Conservation (phyloP, 2,888 invertebrate genomes). For the Drosophila quasianomalipes region DNA sequence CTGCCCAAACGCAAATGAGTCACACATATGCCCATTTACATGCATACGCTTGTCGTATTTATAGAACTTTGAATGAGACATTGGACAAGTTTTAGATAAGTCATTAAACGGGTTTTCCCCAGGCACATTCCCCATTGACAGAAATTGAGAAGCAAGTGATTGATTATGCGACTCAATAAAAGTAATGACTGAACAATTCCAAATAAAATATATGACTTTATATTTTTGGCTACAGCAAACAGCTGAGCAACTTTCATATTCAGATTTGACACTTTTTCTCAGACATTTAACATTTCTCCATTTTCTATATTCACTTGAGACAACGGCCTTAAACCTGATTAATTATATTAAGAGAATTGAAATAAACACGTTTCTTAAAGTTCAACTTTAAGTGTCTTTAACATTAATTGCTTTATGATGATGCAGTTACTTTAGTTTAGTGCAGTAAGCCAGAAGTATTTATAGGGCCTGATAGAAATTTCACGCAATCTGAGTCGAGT, state of each 20-base stretch:
- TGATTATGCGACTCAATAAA: background rate
- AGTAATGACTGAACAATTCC: background rate
- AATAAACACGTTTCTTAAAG: background rate
- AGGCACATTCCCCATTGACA: conserved; percentile 8
- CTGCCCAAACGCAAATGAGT: conserved; percentile 23
- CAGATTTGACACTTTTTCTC: background rate
- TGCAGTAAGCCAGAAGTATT: conserved; percentile 1
- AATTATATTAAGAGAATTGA: background rate
- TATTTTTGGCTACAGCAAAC: background rate
- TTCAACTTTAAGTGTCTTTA: background rate
- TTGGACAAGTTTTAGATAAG: conserved; percentile 1
- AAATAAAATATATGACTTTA: background rate
- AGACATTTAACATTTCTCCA: background rate
- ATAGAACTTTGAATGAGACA: conserved; percentile 7
- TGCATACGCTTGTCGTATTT: background rate
- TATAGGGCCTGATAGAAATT: conserved; percentile 21
- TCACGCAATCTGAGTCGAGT: conserved; percentile 50
- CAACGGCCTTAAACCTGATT: background rate
- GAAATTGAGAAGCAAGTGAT: conserved; percentile 18
- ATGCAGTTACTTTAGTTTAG: background rate
- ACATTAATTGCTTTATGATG: background rate
- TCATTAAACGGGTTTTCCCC: background rate
- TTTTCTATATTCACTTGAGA: background rate
- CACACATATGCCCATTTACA: background rate
- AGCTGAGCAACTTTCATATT: background rate